A percentile compares a stretch with the other conserved stretches of the same genome.
These are phyloP conservation scores for Brachionus manjavacas DNA, from an alignment of 1,140 invertebrate genomes.

Conservation along the genomic window DNA sequence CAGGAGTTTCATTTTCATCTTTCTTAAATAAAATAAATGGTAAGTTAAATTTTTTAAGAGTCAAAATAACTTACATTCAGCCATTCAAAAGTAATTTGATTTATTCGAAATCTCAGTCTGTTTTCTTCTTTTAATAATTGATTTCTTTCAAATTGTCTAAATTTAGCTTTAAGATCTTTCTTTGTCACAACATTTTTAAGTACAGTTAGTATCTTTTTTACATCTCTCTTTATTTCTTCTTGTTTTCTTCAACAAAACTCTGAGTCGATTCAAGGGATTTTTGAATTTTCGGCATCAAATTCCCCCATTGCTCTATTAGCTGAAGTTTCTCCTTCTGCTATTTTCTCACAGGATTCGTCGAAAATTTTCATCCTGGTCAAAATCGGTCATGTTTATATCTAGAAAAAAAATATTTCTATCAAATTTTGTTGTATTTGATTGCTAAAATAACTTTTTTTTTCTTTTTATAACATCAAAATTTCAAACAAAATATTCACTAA, in stretches of 20 bases:
- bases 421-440: not conserved
- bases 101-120: not conserved
- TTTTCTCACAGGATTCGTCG: not conserved
- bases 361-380: not conserved
- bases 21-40: not conserved
- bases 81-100: slow-evolving; percentile 11
- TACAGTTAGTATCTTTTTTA: not conserved
- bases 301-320: not conserved
- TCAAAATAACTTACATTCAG: not conserved
- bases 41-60: not conserved
- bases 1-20: not conserved
- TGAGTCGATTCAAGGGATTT: not conserved
- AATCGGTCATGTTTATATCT: not conserved
- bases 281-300: not conserved
- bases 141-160: not conserved
- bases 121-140: not conserved
- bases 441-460: not conserved
- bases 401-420: not conserved
- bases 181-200: not conserved
- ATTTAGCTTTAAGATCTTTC: not conserved
- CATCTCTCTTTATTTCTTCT: not conserved
- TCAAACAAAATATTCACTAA: not conserved
- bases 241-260: too few relatives aligned
- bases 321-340: not conserved
- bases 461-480: not conserved